Evolutionary conservation across 2,113 vertebrate species (phyloP).

Genomic region (Prunella fulvescens): DNA sequence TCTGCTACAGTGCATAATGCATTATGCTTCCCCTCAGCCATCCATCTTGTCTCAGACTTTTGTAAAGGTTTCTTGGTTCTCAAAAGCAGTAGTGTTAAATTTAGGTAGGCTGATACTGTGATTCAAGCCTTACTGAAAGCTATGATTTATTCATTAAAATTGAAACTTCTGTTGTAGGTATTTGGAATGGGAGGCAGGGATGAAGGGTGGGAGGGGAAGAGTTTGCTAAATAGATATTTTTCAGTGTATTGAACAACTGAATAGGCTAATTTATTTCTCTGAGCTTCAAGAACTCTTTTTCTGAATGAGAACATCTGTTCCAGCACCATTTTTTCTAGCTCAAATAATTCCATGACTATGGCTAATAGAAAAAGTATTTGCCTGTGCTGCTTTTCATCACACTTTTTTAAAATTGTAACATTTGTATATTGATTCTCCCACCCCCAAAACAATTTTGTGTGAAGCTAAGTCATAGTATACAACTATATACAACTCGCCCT

Average conservation of each 20-base stretch:
- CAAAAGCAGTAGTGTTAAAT: background rate
- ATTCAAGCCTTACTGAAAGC: background rate
- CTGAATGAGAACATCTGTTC: slow-evolving; percentile 22
- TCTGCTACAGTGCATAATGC: background rate
- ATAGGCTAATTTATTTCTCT: background rate
- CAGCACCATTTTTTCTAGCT: background rate
- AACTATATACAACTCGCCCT: fast-evolving
- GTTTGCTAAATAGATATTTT: background rate
- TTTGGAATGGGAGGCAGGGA: background rate
- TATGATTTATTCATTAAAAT: slow-evolving; percentile 9
- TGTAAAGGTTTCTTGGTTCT: background rate
- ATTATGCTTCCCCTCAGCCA: background rate
- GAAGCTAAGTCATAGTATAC: background rate
- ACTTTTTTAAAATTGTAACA: fast-evolving
- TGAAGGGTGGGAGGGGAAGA: background rate
- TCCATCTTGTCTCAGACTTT: background rate
- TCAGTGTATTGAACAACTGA: background rate
- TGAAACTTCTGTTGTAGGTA: background rate
- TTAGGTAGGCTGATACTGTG: background rate
- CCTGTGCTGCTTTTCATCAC: background rate
- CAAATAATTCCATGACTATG: background rate
- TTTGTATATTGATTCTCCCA: background rate
- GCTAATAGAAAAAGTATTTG: background rate
- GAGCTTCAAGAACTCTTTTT: background rate
- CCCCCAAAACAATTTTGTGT: background rate